Conservation (phyloP, 1,140 invertebrate species). For the Zaprionus lachaisei region DNA sequence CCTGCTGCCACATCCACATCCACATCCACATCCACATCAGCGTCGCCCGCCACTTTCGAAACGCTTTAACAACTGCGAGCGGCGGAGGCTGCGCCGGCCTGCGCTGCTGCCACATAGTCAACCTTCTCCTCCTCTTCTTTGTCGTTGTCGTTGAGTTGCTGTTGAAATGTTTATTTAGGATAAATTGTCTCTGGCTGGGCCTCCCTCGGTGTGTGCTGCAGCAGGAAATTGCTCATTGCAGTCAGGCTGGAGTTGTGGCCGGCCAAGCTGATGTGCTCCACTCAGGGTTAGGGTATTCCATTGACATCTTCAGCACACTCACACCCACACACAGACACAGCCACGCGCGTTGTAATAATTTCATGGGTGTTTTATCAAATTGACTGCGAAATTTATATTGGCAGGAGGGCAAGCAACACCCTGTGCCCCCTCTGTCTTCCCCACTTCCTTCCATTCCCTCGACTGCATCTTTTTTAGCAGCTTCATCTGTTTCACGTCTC, state of each 20-base stretch:
- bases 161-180: constrained; percentile 84
- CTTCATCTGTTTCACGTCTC: not conserved
- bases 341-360: constrained; percentile 55
- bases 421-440: not conserved
- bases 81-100: constrained; percentile 8
- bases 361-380: constrained; percentile 74
- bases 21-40: constrained; percentile 31
- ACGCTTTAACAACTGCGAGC: constrained; percentile 59
- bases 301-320: constrained; percentile 18
- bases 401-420: constrained; percentile 31
- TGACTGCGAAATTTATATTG: constrained; percentile 75
- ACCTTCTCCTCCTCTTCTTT: constrained; percentile 16
- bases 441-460: constrained; percentile 27
- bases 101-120: constrained; percentile 28
- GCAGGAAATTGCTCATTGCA: constrained; percentile 80
- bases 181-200: constrained; percentile 61
- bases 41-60: constrained; percentile 71
- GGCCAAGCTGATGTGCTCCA: constrained; percentile 48
- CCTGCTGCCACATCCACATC: not conserved
- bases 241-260: constrained; percentile 38
- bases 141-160: constrained; percentile 47
- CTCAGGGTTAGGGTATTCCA: constrained; percentile 32
- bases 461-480: constrained; percentile 59
- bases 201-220: constrained; percentile 42
- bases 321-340: not conserved